Conservation (phyloP, 2,113 vertebrate genomes). For the Ptilorrhoa leucosticta region DNA sequence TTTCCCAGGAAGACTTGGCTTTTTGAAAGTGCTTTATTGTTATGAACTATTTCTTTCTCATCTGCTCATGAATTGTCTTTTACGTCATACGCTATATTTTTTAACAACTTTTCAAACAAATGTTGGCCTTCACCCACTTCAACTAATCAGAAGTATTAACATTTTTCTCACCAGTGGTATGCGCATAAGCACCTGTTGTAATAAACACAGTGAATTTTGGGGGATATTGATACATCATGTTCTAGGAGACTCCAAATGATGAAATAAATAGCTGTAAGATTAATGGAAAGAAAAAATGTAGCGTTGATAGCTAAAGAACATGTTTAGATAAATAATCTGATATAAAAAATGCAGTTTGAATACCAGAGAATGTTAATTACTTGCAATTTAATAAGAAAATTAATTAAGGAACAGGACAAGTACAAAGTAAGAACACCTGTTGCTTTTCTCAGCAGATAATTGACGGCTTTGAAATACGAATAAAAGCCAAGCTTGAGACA, state of each 20-base stretch:
- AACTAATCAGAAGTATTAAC: background rate
- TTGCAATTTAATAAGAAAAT: constrained; percentile 21
- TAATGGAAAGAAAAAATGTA: background rate
- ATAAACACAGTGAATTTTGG: background rate
- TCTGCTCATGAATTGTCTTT: background rate
- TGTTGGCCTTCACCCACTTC: background rate
- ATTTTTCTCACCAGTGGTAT: background rate
- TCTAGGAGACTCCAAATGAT: background rate
- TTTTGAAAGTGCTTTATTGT: background rate
- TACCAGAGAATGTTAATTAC: constrained; percentile 11
- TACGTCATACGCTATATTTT: background rate
- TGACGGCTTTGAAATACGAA: constrained; percentile 26
- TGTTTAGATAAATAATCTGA: constrained; percentile 1
- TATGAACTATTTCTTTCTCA: background rate
- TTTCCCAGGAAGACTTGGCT: background rate
- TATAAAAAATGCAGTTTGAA: background rate
- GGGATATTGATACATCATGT: background rate
- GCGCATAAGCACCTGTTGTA: background rate
- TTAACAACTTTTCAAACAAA: background rate
- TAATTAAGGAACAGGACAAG: constrained; percentile 35
- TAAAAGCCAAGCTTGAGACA: background rate
- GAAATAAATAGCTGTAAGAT: background rate
- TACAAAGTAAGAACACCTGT: constrained; percentile 12
- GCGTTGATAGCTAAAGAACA: background rate
- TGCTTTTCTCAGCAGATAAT: constrained; percentile 32